Conservation (phyloP, 2,113 vertebrate species). For the Cnemophilus loriae region DNA sequence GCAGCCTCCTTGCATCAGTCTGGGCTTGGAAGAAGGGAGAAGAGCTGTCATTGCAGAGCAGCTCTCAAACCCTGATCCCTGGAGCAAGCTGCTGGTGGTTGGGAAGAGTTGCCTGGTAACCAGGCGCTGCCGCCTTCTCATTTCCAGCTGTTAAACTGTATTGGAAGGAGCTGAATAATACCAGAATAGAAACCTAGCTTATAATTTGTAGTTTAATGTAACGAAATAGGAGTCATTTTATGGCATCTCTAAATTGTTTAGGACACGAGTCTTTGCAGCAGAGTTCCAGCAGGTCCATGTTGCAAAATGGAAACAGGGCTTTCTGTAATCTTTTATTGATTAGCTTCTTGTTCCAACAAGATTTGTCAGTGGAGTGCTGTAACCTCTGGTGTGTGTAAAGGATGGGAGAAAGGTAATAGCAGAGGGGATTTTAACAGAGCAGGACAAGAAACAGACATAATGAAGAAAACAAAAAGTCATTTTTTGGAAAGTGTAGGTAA, state of each 20-base stretch:
- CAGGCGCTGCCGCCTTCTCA: background rate
- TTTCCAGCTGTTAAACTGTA: background rate
- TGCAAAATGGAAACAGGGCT: background rate
- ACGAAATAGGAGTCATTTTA: background rate
- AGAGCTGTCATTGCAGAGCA: background rate
- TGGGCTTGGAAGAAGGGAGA: background rate
- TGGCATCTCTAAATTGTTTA: background rate
- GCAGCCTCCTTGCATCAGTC: accelerated
- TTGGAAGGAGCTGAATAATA: background rate
- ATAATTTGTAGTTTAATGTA: background rate
- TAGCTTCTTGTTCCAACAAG: background rate
- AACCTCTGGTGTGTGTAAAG: background rate
- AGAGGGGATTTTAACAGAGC: background rate
- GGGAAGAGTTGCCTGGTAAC: slow-evolving; percentile 2
- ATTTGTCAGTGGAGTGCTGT: background rate
- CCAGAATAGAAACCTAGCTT: background rate
- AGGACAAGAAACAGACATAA: background rate
- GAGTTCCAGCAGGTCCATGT: background rate
- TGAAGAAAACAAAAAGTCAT: background rate
- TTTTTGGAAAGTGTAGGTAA: background rate
- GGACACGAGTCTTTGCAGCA: background rate
- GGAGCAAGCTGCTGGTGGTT: background rate
- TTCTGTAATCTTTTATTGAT: background rate
- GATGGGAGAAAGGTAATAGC: background rate
- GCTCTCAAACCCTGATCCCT: background rate